Evolutionary conservation across 2,113 vertebrate species (phyloP), one percentile per base, ranked within the genome.

Genomic region (Sturnira hondurensis): DNA sequence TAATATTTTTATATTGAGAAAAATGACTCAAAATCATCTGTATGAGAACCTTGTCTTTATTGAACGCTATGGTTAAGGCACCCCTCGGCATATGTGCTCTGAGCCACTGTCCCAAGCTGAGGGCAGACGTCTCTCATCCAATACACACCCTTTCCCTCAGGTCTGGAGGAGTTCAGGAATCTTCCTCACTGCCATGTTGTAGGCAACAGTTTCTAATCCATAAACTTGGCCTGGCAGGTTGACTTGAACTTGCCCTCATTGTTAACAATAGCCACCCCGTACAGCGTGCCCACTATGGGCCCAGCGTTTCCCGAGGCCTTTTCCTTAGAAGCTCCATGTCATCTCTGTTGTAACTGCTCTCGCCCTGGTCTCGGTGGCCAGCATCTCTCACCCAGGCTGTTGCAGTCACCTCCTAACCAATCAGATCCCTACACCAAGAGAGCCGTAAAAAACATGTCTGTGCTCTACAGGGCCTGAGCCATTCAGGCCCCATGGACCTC

Each of bases 1-100:
- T n/a, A n/a, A 52, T 84, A 41, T 38, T 87, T 77, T 88, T 88
- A 52, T 90, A 70, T 56, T 70, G 68, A 81, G 93, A 52, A 87
- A 97, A 91, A 47, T 45, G 43, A 83, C 54, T 81, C 12, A 80
- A 61, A 88, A 17, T 20, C 70, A 74, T 86, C 61, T 89, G 24
- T 50, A 6, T 68, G 28, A 83, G 31, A 90, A 61, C 70, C 20
- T 45, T 70, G 43, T 36, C 52, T 86, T 58, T 89, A 22, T 24
- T 77, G 13, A 85, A 87, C 90, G 33, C 56, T 31, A 36, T 76
- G 70, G n/a, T 63, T 52, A 67, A 90, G 90, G 45, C 5, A 14
- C 0, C 3, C 10, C 9, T 47, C 3, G 4, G 26, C 4, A 5
- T n/a, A 20, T 2, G 6, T 16, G 68, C 17, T 14, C 16, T 47